Conservation (phyloP, 1,140 invertebrate genomes). For the Babylonia areolata region DNA sequence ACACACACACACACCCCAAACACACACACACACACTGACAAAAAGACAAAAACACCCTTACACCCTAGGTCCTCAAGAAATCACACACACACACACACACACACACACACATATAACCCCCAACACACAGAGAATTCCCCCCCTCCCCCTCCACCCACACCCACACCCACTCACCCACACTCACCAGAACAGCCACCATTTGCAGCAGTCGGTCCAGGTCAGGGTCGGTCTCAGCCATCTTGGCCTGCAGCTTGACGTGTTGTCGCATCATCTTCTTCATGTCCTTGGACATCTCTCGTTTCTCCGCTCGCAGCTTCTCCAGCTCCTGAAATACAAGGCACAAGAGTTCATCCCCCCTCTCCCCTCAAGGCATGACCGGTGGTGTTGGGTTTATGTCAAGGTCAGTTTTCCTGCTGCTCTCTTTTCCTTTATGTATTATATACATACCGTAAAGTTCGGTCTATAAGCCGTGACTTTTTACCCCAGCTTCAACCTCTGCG, state of each 20-base stretch:
- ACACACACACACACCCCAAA: neutral
- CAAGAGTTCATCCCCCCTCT: constrained; percentile 25
- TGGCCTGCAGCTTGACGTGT: constrained; percentile 57
- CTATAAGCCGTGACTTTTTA: too few species aligned
- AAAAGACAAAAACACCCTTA: neutral
- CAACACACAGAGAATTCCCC: too few species aligned
- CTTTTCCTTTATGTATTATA: too few species aligned
- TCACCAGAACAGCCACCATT: constrained; percentile 22
- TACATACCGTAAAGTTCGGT: too few species aligned
- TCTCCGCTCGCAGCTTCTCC: constrained; percentile 58
- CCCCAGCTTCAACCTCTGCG: too few species aligned
- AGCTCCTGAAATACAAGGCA: constrained; percentile 53
- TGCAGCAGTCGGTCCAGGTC: constrained; percentile 45
- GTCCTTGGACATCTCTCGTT: constrained; percentile 59
- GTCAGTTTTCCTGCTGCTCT: too few species aligned
- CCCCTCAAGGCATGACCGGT: too few species aligned
- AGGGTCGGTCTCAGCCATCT: constrained; percentile 49
- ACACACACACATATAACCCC: neutral
- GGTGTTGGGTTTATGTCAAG: too few species aligned
- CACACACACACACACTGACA: neutral
- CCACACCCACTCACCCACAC: neutral
- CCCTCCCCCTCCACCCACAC: too few species aligned
- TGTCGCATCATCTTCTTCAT: constrained; percentile 64
- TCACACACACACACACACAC: too few species aligned
- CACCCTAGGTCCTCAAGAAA: too few species aligned